phyloP scores from a whole-genome alignment of 2,797 vertebrate genomes.

The Podargus strigoides region DNA sequence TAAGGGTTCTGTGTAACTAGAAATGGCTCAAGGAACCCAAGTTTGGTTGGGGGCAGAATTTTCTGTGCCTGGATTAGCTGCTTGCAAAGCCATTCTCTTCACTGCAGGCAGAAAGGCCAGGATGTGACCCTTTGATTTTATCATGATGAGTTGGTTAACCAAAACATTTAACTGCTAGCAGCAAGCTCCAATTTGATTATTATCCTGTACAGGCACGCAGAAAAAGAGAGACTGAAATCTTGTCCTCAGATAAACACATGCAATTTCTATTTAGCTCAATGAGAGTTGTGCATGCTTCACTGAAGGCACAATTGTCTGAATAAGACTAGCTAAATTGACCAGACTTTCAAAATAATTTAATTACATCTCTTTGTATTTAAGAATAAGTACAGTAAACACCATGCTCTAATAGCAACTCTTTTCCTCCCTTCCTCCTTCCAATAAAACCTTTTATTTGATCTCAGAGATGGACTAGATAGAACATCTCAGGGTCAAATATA shows the following conservation, averaged over 20 bases:
- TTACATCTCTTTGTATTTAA: slow-evolving; percentile 52
- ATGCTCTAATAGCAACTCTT: slow-evolving; percentile 67
- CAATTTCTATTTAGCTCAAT: slow-evolving; percentile 45
- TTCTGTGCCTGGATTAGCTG: neutral
- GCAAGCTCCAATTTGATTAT: slow-evolving; percentile 24
- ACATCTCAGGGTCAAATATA: slow-evolving; percentile 64
- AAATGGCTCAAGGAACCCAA: neutral
- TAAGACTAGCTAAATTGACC: slow-evolving; percentile 49
- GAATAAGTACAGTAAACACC: slow-evolving; percentile 43
- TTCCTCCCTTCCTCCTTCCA: slow-evolving; percentile 32
- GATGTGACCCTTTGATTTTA: slow-evolving; percentile 16
- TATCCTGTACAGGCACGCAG: slow-evolving; percentile 56
- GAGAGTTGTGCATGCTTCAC: slow-evolving; percentile 41
- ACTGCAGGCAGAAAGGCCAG: neutral
- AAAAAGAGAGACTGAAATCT: slow-evolving; percentile 45
- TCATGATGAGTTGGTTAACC: neutral
- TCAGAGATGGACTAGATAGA: slow-evolving; percentile 59
- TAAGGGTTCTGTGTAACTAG: neutral
- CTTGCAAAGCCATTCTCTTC: neutral
- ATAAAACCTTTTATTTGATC: slow-evolving; percentile 72
- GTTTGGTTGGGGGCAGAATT: neutral
- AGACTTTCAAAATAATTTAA: slow-evolving; percentile 66
- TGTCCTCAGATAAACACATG: slow-evolving; percentile 36
- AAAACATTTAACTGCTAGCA: slow-evolving; percentile 47
- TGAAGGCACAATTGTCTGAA: slow-evolving; percentile 51